phyloP scores from a whole-genome alignment of 2,888 invertebrate species.

The Alcis repandata region DNA sequence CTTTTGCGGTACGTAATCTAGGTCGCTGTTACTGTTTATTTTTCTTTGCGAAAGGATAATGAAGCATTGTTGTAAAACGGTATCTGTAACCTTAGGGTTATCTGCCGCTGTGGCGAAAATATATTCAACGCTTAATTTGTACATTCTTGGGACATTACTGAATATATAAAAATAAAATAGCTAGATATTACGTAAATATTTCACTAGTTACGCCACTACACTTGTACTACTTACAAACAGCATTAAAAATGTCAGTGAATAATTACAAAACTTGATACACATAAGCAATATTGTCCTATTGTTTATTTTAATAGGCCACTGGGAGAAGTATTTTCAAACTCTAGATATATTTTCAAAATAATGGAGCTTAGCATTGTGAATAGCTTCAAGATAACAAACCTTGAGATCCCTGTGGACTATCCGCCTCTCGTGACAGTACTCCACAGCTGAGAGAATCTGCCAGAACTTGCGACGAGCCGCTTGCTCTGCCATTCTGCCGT shows the following conservation, averaged over 20 bases:
- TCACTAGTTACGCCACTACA: too few relatives aligned
- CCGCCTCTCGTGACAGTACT: constrained; percentile 97
- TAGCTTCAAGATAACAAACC: constrained; percentile 72
- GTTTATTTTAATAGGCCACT: too few relatives aligned
- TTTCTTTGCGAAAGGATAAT: constrained; percentile 19
- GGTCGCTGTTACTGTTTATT: constrained; percentile 17
- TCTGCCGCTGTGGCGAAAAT: not conserved
- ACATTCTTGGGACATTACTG: not conserved
- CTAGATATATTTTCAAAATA: not conserved
- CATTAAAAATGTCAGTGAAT: not conserved
- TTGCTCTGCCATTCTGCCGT: constrained; percentile 97
- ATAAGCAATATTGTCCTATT: too few relatives aligned
- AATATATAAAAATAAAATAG: not conserved
- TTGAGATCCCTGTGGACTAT: constrained; percentile 99
- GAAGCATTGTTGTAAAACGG: constrained; percentile 25
- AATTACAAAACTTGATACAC: too few relatives aligned
- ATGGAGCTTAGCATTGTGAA: not conserved
- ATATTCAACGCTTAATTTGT: not conserved
- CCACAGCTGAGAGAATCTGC: constrained; percentile 98
- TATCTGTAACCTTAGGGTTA: constrained; percentile 13
- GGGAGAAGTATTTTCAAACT: too few relatives aligned
- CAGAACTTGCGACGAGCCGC: constrained; percentile 97
- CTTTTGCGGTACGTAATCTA: constrained; percentile 19
- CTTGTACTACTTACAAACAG: too few relatives aligned
- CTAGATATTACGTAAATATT: too few relatives aligned